phyloP scores from a whole-genome alignment of 2,797 vertebrate genomes.

The Coregonus sp. region DNA sequence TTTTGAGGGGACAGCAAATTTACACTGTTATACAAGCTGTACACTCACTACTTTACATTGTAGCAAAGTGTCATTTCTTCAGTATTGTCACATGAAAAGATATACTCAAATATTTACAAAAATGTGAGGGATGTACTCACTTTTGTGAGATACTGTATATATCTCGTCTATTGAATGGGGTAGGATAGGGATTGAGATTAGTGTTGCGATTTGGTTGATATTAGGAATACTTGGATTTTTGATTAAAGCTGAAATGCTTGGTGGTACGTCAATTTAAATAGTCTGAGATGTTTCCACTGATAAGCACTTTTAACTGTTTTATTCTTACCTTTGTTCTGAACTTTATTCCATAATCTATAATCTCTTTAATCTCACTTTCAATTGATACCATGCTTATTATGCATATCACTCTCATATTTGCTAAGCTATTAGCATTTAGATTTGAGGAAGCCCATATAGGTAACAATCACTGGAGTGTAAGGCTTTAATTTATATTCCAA shows the following conservation, averaged over 20 bases:
- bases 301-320: too few relatives aligned
- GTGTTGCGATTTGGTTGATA: neutral
- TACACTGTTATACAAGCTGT: too few relatives aligned
- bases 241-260: neutral
- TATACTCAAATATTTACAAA: too few relatives aligned
- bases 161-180: neutral
- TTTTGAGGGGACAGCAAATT: too few relatives aligned
- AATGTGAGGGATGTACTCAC: too few relatives aligned
- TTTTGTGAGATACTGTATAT: too few relatives aligned
- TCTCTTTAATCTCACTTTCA: neutral
- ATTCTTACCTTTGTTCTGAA: neutral
- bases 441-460: neutral
- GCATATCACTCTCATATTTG: neutral
- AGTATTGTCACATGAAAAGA: too few relatives aligned
- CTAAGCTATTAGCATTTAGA: neutral
- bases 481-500: neutral
- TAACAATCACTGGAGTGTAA: neutral
- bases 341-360: neutral
- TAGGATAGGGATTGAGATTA: neutral
- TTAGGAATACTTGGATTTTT: too few relatives aligned
- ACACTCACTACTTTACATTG: too few relatives aligned
- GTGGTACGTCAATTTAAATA: too few relatives aligned
- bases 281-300: too few relatives aligned
- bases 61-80: too few relatives aligned
- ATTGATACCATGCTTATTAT: neutral